These are phyloP conservation scores for Drosophila recens DNA, from an alignment of 2,888 invertebrate genomes.

Conservation along the genomic window DNA sequence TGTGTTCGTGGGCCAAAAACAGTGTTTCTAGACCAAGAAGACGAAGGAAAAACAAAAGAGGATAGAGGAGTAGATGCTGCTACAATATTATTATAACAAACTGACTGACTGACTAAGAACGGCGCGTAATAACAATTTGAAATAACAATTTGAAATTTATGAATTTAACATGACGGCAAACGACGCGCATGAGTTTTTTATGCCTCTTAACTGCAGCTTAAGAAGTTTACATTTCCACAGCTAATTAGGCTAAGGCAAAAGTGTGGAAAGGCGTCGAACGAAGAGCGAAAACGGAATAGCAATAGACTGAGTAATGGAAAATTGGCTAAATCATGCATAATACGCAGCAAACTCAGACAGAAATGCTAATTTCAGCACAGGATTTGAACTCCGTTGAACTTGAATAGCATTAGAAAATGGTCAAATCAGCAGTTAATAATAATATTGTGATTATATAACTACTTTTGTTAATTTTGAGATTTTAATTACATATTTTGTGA, in stretches of 20 bases:
- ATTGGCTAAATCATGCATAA: constrained; percentile 21
- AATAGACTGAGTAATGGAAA: background rate
- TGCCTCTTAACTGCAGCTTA: constrained; percentile 76
- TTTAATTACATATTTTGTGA: too few species aligned
- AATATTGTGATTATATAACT: background rate
- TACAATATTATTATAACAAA: constrained; percentile 19
- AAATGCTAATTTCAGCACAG: constrained; percentile 9
- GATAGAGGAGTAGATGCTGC: background rate
- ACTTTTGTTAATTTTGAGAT: background rate
- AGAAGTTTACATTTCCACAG: constrained; percentile 63
- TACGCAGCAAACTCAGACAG: constrained; percentile 5
- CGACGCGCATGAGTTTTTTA: constrained; percentile 76
- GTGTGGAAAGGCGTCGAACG: background rate
- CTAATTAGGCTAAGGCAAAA: constrained; percentile 56
- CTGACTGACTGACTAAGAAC: constrained; percentile 22
- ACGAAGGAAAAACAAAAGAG: background rate
- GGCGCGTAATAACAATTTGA: constrained; percentile 68
- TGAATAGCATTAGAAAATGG: background rate
- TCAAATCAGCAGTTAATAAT: background rate
- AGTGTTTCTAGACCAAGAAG: constrained; percentile 13
- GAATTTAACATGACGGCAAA: constrained; percentile 75
- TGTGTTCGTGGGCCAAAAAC: constrained; percentile 28
- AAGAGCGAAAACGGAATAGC: background rate
- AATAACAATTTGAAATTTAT: constrained; percentile 82
- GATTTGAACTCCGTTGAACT: background rate